A percentile compares a stretch with the other conserved stretches of the same genome.
phyloP scores from a whole-genome alignment of 2,113 vertebrate genomes.

The Thinocorus orbignyianus region DNA sequence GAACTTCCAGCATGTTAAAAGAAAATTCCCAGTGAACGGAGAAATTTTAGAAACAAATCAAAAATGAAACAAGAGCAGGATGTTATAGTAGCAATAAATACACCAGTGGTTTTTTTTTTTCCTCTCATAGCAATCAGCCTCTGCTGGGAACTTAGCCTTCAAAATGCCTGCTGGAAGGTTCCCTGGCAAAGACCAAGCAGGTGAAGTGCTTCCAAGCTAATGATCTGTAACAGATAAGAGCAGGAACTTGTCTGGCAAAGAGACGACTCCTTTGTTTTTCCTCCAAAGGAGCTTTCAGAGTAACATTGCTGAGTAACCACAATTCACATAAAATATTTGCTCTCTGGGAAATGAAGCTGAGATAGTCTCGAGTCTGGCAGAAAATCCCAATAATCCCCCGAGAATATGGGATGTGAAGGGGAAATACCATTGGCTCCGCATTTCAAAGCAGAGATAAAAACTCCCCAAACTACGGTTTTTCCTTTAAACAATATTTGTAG shows the following conservation, averaged over 20 bases:
- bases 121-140: not conserved
- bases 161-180: not conserved
- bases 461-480: not conserved
- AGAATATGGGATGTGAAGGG: not conserved
- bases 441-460: slow-evolving; percentile 6
- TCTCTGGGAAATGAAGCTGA: not conserved
- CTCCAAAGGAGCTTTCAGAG: not conserved
- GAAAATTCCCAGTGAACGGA: not conserved
- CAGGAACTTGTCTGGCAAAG: not conserved
- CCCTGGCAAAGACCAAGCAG: not conserved
- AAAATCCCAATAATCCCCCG: not conserved
- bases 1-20: not conserved
- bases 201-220: not conserved
- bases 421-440: not conserved
- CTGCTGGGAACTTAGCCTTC: not conserved
- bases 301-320: not conserved
- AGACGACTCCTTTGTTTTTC: not conserved
- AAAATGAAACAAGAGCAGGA: not conserved
- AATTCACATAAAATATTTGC: not conserved
- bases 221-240: not conserved
- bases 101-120: not conserved
- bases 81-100: not conserved
- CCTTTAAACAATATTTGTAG: not conserved
- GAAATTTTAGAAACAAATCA: not conserved
- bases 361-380: not conserved